These are phyloP conservation scores for Nephrotoma appendiculata DNA, from an alignment of 2,888 invertebrate genomes.

Conservation along the genomic window DNA sequence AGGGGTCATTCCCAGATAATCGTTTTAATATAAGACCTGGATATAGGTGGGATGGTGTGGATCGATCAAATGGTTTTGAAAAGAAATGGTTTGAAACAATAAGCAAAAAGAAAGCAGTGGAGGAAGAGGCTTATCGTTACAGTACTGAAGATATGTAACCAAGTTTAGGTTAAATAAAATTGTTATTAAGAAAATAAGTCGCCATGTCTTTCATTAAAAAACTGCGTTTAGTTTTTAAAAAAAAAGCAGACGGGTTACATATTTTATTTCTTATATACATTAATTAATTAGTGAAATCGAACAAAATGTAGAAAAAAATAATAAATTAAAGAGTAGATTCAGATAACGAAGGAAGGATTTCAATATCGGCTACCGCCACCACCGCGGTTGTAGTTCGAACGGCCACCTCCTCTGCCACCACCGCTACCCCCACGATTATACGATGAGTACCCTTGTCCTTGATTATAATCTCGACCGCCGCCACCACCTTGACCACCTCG, in stretches of 20 bases:
- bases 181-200: neutral
- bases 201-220: constrained; percentile 10
- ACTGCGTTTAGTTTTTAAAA: neutral
- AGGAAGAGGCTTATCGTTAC: constrained; percentile 87
- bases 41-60: constrained; percentile 96
- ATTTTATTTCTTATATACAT: neutral
- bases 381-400: constrained; percentile 13
- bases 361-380: constrained; percentile 10
- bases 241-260: neutral
- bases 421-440: constrained; percentile 5
- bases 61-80: constrained; percentile 94
- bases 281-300: neutral
- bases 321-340: neutral
- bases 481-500: constrained; percentile 14
- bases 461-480: constrained; percentile 11
- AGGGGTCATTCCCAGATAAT: constrained; percentile 81
- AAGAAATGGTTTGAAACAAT: constrained; percentile 69
- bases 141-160: constrained; percentile 82
- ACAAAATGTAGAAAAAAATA: neutral
- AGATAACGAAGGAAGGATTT: neutral
- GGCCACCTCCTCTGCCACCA: constrained; percentile 11
- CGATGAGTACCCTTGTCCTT: constrained; percentile 9
- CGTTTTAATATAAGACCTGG: constrained; percentile 86
- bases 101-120: constrained; percentile 56
- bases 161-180: neutral